Evolutionary conservation across 2,888 invertebrate genomes (phyloP).

Genomic region (Teleiodes luculella): DNA sequence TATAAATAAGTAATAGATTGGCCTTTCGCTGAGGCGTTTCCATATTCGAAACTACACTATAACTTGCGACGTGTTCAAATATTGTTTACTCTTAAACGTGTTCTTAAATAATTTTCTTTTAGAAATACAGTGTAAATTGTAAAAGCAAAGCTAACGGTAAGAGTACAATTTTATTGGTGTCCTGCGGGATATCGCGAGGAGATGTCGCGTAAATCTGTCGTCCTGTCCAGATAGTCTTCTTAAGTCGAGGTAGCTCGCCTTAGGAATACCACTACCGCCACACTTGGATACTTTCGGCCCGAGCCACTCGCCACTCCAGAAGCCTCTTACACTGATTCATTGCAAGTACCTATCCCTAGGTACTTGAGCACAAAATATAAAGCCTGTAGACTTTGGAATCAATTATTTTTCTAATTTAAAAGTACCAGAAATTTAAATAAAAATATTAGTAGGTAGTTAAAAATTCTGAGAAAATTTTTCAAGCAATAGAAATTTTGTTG

Average conservation of each 20-base stretch:
- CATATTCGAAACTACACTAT: too few species aligned
- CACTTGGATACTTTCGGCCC: conserved; percentile 38
- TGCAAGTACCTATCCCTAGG: conserved; percentile 16
- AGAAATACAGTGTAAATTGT: too few species aligned
- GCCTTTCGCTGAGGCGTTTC: too few species aligned
- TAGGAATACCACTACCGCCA: conserved; percentile 22
- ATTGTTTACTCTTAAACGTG: too few species aligned
- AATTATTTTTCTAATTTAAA: too few species aligned
- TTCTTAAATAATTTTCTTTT: too few species aligned
- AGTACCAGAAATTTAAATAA: too few species aligned
- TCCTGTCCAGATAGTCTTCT: conserved; percentile 24
- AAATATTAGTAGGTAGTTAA: too few species aligned
- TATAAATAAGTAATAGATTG: too few species aligned
- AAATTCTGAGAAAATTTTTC: too few species aligned
- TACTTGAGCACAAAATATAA: background rate
- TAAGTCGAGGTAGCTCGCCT: conserved; percentile 17
- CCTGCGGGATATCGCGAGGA: conserved; percentile 21
- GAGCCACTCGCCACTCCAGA: conserved; percentile 26
- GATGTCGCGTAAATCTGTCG: conserved; percentile 60
- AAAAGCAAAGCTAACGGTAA: background rate
- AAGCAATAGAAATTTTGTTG: too few species aligned
- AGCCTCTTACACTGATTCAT: conserved; percentile 41
- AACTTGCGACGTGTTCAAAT: too few species aligned
- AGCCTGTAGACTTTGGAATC: background rate
- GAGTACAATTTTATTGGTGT: background rate